Percentiles rank a stretch among this genome's conserved stretches.
phyloP scores from a whole-genome alignment of 2,888 invertebrate genomes.

The Drosophila nr. perissopoda region DNA sequence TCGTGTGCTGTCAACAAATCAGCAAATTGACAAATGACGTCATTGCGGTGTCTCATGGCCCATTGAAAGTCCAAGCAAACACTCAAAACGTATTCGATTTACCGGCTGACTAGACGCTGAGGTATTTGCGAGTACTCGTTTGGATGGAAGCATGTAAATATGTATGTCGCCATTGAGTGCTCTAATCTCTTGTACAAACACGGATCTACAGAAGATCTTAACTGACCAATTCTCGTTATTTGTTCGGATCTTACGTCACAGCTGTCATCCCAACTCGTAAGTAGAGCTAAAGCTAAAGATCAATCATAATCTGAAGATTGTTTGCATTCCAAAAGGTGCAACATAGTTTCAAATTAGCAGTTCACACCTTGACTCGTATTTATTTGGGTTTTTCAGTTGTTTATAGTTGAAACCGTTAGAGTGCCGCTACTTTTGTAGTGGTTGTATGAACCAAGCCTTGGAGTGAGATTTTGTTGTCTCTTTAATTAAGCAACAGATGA shows the following conservation, averaged over 20 bases:
- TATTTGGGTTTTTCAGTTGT: conserved; percentile 2
- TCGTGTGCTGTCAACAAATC: conserved; percentile 58
- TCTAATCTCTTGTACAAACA: conserved; percentile 36
- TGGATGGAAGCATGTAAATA: conserved; percentile 1
- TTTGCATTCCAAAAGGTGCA: conserved; percentile 28
- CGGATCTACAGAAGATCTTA: conserved; percentile 26
- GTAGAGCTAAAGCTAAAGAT: conserved; percentile 29
- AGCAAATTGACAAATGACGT: conserved; percentile 75
- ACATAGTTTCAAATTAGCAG: conserved; percentile 36
- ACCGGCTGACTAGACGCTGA: conserved; percentile 54
- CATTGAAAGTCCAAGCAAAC: conserved; percentile 61
- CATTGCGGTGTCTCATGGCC: conserved; percentile 54
- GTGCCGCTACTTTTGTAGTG: conserved; percentile 43
- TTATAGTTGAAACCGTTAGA: conserved; percentile 34
- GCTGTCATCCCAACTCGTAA: conserved; percentile 12
- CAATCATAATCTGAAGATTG: conserved; percentile 5
- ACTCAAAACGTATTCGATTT: conserved; percentile 1
- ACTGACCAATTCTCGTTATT: conserved; percentile 1
- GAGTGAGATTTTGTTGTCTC: conserved; percentile 51
- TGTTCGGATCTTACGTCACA: conserved; percentile 22
- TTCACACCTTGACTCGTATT: conserved; percentile 45
- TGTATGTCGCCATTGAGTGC: conserved; percentile 34
- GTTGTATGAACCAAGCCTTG: conserved; percentile 13
- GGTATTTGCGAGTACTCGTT: conserved; percentile 33
- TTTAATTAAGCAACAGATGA: conserved; percentile 53